Conservation (phyloP, 2,797 vertebrate genomes). For the Mionectes olivaceus region DNA sequence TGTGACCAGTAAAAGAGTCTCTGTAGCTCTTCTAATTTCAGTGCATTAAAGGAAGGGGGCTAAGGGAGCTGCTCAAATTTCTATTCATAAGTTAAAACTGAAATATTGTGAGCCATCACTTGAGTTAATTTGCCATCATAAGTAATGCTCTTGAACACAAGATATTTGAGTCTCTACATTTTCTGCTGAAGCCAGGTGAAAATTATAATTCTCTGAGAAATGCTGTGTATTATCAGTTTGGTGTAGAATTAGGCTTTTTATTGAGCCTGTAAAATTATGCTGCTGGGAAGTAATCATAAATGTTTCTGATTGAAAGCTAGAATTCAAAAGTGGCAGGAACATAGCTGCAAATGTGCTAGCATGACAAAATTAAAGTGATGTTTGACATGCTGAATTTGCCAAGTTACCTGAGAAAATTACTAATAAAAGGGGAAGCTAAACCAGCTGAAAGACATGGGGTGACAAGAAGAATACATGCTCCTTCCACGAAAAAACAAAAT, state of each 20-base stretch:
- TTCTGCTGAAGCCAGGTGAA: neutral
- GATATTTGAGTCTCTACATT: neutral
- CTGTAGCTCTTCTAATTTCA: neutral
- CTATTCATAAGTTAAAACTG: neutral
- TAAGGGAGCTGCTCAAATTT: neutral
- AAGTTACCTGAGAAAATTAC: neutral
- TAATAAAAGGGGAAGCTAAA: neutral
- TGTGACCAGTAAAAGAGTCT: neutral
- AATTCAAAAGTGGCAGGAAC: conserved; percentile 14
- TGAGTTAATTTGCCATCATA: neutral
- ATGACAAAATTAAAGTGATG: neutral
- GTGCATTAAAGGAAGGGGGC: neutral
- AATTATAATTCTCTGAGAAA: neutral
- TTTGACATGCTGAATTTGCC: conserved; percentile 3
- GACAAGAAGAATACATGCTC: neutral
- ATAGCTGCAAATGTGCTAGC: neutral
- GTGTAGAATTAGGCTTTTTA: neutral
- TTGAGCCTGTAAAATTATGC: neutral
- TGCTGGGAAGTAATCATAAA: neutral
- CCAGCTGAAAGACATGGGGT: neutral
- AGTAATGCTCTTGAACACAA: neutral
- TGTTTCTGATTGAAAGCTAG: neutral
- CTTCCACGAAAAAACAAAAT: neutral
- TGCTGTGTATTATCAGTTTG: neutral
- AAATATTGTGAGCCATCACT: neutral